Evolutionary conservation across 2,113 vertebrate species (phyloP), one percentile per base, ranked within the genome.

Genomic region (Silurus meridionalis): DNA sequence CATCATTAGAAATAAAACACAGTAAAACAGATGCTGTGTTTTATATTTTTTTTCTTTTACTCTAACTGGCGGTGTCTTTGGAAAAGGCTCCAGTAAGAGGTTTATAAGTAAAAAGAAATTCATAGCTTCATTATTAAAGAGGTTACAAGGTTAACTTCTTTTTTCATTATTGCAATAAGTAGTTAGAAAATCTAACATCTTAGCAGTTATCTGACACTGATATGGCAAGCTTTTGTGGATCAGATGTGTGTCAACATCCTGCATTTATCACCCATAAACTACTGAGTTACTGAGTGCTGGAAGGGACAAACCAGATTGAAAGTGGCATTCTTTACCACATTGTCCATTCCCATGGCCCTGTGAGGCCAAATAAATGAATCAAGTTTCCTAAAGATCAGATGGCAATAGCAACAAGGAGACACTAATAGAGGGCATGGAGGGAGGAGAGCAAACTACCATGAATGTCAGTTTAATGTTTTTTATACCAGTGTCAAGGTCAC

Each of bases 261-360:
- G 80, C 21, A 85, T 6, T 61, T 85, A 83, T 87, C 87, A 85
- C 57, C 61, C 66, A 66, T 46, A 85, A 83, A 81, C 58, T 11
- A 57, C 46, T 80, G 78, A 61, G 9, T 80, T 50, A 19, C 79
- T 71, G 72, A 79, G 55, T 64, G 28, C 37, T 81, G 66, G 78
- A 79, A 69, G 67, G 83, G 82, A 90, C 78, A 87, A 88, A 80
- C 25, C 61, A 85, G 87, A 85, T 83, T 85, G 85, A 89, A 80
- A 63, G 46, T 83, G 84, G 88, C 86, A 79, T 63, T 80, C 86
- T 89, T 91, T 78, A 86, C 87, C 88, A 88, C 86, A 58, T 81
- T 84, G 57, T 63, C 82, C 75, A 25, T 89, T 87, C 85, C 64
- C 86, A 90, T 72, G 60, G 79, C 78, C 82, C 71, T 48, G 37